Evolutionary conservation across 2,888 invertebrate species (phyloP).

Genomic region (Acleris literana): DNA sequence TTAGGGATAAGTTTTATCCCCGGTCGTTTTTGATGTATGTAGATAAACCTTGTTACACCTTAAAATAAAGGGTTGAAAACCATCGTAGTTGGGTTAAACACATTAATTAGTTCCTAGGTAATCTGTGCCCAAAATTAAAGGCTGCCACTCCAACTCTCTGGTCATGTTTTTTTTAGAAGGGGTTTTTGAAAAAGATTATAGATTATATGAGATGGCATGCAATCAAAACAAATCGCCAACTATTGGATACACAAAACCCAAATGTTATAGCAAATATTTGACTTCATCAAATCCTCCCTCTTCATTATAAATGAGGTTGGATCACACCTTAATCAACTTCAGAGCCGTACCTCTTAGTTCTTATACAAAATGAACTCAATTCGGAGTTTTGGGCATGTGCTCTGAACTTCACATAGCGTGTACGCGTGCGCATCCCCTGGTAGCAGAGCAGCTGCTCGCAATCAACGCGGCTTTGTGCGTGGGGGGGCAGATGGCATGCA

Average conservation of each 20-base stretch:
- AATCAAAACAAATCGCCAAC: no score
- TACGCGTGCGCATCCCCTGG: constrained; percentile 53
- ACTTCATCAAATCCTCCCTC: neutral
- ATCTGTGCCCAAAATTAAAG: no score
- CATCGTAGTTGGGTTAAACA: no score
- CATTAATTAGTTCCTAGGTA: no score
- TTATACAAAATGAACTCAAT: no score
- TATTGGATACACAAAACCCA: neutral
- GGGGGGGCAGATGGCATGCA: constrained; percentile 78
- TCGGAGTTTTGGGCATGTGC: neutral
- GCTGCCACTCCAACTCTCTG: no score
- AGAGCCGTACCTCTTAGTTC: no score
- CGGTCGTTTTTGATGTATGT: no score
- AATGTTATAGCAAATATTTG: neutral
- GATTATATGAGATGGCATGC: neutral
- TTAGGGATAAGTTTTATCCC: no score
- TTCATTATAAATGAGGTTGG: neutral
- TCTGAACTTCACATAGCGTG: neutral
- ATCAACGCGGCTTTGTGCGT: constrained; percentile 72
- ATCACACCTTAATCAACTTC: constrained; percentile 22
- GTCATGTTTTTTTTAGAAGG: no score
- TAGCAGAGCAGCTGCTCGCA: constrained; percentile 68
- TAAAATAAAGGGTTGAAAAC: no score
- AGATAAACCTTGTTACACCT: no score
- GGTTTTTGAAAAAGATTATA: neutral